Base-by-base conservation (phyloP, 2,113 vertebrate genomes). In the Hippolais icterina region DNA sequence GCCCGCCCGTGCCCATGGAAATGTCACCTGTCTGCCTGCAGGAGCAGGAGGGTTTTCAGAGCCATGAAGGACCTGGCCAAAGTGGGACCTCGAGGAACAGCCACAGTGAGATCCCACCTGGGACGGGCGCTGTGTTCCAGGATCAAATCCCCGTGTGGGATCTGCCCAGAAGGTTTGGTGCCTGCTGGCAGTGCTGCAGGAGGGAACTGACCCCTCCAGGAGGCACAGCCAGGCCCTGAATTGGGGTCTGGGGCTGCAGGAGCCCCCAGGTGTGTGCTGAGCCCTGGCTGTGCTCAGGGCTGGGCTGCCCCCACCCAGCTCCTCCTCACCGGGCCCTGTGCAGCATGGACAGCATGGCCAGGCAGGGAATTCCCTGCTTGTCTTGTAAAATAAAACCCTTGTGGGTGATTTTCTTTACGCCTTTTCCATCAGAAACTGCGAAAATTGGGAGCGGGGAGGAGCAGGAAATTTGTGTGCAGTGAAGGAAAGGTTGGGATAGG, bases 71-170 rank as follows among this genome's bases (percentile, higher is more conserved):
- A 93, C 1, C 53, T 29, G 69, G 33, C 79, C 15, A 3, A 70
- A 57, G 12, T 4, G 46, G 82, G 13, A 89, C 79, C 63, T 94
- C 10, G 37, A 90, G 92, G 90, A 96, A 54, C 10, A 49, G 56
- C 31, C 85, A 9, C 52, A 10, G 59, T 83, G 90, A 92, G 93
- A 93, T 16, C 47, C 83, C 63, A 7, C 54, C 88, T 65, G 8
- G 0, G 5, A 1, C 24, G 13, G 17, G 29, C 0, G 0, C 57
- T 0, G 10, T 12, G 53, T 12, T 82, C 31, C 53, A 37, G 85
- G 63, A 44, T 57, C 50, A 57, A 42, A 16, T 16, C 79, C 79
- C 15, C 0, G 6, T 39, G 46, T 29, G 3, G 50, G 57, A 70
- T 29, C 18, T 61, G n/a, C 74, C 70, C 8, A 0, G 69, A 20